phyloP scores from a whole-genome alignment of 2,888 invertebrate species.

The Rambutsinella grinnellia region DNA sequence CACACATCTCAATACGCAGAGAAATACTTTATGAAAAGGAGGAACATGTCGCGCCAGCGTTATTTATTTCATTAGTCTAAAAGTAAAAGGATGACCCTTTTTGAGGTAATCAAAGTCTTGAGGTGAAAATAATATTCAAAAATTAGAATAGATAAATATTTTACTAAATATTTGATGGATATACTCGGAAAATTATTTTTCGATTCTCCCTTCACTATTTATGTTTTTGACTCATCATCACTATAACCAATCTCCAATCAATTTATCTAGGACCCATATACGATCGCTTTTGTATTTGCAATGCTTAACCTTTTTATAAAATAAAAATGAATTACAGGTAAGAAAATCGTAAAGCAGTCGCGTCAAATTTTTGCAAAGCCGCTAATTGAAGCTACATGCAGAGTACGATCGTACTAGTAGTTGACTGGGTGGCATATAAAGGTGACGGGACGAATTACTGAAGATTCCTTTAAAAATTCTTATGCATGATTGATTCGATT shows the following conservation, averaged over 20 bases:
- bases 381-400: background rate
- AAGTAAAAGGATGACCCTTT: too few relatives aligned
- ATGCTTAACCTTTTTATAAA: constrained; percentile 1
- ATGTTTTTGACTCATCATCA: constrained; percentile 4
- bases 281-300: too few relatives aligned
- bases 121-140: background rate
- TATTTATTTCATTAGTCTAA: too few relatives aligned
- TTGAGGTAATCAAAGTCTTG: background rate
- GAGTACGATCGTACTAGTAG: background rate
- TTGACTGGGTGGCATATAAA: too few relatives aligned
- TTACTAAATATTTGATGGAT: background rate
- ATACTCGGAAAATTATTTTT: background rate
- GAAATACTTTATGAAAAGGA: too few relatives aligned
- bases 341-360: background rate
- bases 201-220: background rate
- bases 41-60: too few relatives aligned
- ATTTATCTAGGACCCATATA: too few relatives aligned
- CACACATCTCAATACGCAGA: too few relatives aligned
- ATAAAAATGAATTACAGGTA: background rate
- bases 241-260: too few relatives aligned
- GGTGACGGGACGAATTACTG: too few relatives aligned
- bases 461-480: too few relatives aligned
- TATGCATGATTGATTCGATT: too few relatives aligned
- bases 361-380: background rate
- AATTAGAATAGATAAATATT: background rate